These are phyloP conservation scores for Semotilus atromaculatus DNA, from an alignment of 2,797 vertebrate species.

Conservation along the genomic window DNA sequence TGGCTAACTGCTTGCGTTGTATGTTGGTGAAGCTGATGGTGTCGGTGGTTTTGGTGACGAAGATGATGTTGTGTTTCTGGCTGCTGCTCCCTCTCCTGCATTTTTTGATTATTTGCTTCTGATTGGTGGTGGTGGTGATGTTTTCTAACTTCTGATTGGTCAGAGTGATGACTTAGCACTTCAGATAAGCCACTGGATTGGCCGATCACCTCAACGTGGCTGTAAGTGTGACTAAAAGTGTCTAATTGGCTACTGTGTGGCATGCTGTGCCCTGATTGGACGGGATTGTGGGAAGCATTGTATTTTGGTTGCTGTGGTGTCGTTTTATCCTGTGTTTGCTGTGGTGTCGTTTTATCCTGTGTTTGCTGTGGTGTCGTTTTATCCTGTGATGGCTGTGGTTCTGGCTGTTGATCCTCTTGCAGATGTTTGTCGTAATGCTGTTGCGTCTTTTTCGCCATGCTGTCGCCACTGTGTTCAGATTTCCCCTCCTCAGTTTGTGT, in stretches of 20 bases:
- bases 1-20: slow-evolving; percentile 48
- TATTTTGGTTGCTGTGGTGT: slow-evolving; percentile 49
- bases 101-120: slow-evolving; percentile 51
- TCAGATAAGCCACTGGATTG: slow-evolving; percentile 57
- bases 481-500: slow-evolving; percentile 45
- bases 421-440: slow-evolving; percentile 54
- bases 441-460: slow-evolving; percentile 40
- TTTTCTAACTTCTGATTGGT: slow-evolving; percentile 55
- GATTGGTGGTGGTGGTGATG: slow-evolving; percentile 60
- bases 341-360: slow-evolving; percentile 46
- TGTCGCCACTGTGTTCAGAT: slow-evolving; percentile 22
- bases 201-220: slow-evolving; percentile 55
- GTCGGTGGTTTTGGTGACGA: slow-evolving; percentile 59
- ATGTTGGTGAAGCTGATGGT: slow-evolving; percentile 66
- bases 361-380: slow-evolving; percentile 45
- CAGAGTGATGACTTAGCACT: slow-evolving; percentile 16
- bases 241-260: slow-evolving; percentile 48
- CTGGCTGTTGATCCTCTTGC: slow-evolving; percentile 56
- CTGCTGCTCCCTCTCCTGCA: slow-evolving; percentile 50
- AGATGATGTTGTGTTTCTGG: slow-evolving; percentile 37
- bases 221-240: slow-evolving; percentile 40
- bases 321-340: slow-evolving; percentile 44
- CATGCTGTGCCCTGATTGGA: slow-evolving; percentile 48
- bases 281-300: slow-evolving; percentile 30
- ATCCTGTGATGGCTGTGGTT: slow-evolving; percentile 49